Evolutionary conservation across 2,797 vertebrate species (phyloP).

Genomic region (Rhadinocentrus ornatus): DNA sequence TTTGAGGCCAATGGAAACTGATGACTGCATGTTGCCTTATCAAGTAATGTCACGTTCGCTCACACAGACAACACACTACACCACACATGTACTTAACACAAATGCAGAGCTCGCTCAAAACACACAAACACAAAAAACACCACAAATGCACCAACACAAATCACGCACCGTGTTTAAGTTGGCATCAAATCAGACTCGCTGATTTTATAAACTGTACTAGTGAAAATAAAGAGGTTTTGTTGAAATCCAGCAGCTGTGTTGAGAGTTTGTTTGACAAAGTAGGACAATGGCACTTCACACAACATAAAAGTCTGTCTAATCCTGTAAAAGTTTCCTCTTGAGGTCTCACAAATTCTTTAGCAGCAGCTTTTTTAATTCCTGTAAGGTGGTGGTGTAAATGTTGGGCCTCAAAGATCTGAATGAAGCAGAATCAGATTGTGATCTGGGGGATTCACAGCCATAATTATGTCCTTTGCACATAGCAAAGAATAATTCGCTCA

Average conservation of each 20-base stretch:
- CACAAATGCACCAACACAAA: conserved; percentile 44
- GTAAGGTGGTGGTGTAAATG: not conserved
- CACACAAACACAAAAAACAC: conserved; percentile 33
- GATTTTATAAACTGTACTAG: conserved; percentile 86
- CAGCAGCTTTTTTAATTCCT: not conserved
- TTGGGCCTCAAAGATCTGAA: not conserved
- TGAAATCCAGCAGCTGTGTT: conserved; percentile 77
- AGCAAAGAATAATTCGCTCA: too few relatives aligned
- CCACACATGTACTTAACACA: conserved; percentile 26
- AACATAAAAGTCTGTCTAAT: too few relatives aligned
- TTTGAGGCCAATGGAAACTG: conserved; percentile 78
- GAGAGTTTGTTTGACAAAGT: conserved; percentile 28
- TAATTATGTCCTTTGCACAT: too few relatives aligned
- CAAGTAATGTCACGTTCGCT: conserved; percentile 70
- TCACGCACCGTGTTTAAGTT: conserved; percentile 75
- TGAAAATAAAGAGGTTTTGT: conserved; percentile 86
- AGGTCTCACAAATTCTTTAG: not conserved
- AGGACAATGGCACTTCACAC: too few relatives aligned
- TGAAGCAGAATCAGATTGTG: not conserved
- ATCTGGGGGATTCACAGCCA: too few relatives aligned
- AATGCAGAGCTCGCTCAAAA: conserved; percentile 25
- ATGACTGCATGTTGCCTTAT: conserved; percentile 87
- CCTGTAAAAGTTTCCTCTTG: too few relatives aligned
- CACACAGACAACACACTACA: conserved; percentile 37
- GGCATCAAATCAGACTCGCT: conserved; percentile 82